Evolutionary conservation across 2,797 vertebrate genomes (phyloP).

Genomic region (Hemitrygon akajei): DNA sequence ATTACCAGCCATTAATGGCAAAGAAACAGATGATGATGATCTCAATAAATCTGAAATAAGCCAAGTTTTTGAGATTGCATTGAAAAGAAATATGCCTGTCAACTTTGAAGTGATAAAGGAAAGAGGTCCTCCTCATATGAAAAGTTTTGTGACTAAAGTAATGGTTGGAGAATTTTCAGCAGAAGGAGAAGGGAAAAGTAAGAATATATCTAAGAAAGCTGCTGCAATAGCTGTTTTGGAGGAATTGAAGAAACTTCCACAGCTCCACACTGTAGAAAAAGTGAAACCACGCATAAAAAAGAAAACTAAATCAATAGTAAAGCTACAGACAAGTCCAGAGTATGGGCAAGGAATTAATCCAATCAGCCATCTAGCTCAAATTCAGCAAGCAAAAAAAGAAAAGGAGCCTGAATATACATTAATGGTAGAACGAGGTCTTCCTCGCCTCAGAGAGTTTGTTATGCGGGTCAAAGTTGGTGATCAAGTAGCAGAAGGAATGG

Average conservation of each 20-base stretch:
- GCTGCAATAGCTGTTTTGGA: slow-evolving; percentile 84
- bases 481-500: slow-evolving; percentile 84
- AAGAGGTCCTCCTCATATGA: slow-evolving; percentile 94
- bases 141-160: slow-evolving; percentile 88
- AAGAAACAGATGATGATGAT: slow-evolving; percentile 84
- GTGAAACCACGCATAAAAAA: slow-evolving; percentile 94
- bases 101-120: slow-evolving; percentile 98
- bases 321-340: slow-evolving; percentile 88
- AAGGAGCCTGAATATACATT: slow-evolving; percentile 91
- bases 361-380: slow-evolving; percentile 94
- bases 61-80: slow-evolving; percentile 98
- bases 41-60: slow-evolving; percentile 99
- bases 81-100: slow-evolving; percentile 95
- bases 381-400: slow-evolving; percentile 97
- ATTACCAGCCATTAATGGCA: slow-evolving; percentile 74
- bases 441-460: slow-evolving; percentile 88
- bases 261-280: slow-evolving; percentile 80
- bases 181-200: slow-evolving; percentile 96
- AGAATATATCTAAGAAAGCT: slow-evolving; percentile 98
- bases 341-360: slow-evolving; percentile 96
- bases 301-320: slow-evolving; percentile 96
- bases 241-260: slow-evolving; percentile 81
- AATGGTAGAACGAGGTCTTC: slow-evolving; percentile 85
- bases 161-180: slow-evolving; percentile 83
- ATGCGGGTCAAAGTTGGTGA: slow-evolving; percentile 91